Conservation (phyloP, 2,113 vertebrate species). For the Callipepla squamata region DNA sequence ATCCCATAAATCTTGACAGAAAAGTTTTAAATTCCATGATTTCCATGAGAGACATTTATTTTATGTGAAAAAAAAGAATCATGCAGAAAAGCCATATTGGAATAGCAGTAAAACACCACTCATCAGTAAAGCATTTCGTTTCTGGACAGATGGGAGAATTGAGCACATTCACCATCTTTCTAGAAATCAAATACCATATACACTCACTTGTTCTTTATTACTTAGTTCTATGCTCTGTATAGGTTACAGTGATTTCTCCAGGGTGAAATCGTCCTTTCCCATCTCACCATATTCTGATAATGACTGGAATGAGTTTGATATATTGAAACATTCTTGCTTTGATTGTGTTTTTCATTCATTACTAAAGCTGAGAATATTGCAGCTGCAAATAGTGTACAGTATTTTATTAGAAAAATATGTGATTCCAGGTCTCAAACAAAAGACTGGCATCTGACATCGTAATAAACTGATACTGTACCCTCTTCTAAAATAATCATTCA, state of each 20-base stretch:
- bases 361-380: conserved; percentile 29
- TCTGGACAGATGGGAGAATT: conserved; percentile 42
- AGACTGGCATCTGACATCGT: not conserved
- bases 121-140: not conserved
- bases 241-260: conserved; percentile 58
- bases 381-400: conserved; percentile 19
- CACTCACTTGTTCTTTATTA: conserved; percentile 36
- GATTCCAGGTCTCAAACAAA: conserved; percentile 27
- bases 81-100: not conserved
- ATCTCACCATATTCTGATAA: conserved; percentile 45
- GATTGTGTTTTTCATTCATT: conserved; percentile 40
- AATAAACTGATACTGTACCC: not conserved
- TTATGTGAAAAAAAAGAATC: not conserved
- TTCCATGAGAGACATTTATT: conserved; percentile 27
- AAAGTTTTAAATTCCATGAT: conserved; percentile 33
- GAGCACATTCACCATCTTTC: not conserved
- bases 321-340: conserved; percentile 28
- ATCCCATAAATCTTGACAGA: not conserved
- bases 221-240: conserved; percentile 15
- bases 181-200: conserved; percentile 39
- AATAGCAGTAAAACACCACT: conserved; percentile 23
- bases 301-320: conserved; percentile 46
- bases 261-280: conserved; percentile 51
- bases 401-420: conserved; percentile 57
- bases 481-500: conserved; percentile 13